phyloP scores from a whole-genome alignment of 2,888 invertebrate genomes.

The Cataglyphis cursor region DNA sequence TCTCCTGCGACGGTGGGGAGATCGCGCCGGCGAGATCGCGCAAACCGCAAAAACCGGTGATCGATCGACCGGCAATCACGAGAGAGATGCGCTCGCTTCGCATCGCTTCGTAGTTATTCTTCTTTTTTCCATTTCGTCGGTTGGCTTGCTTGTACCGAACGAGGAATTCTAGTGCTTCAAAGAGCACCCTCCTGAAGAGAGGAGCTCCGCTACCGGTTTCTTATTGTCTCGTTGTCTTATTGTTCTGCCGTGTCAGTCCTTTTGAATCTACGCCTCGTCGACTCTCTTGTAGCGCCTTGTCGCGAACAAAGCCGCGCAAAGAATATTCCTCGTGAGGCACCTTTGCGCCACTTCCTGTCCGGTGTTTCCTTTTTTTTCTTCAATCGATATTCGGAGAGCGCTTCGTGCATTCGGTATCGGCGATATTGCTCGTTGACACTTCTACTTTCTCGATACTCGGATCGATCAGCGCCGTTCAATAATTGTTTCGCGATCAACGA shows the following conservation, averaged over 20 bases:
- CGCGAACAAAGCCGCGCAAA: conserved; percentile 44
- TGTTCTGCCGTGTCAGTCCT: conserved; percentile 69
- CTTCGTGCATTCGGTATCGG: conserved; percentile 7
- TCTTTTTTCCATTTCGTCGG: conserved; percentile 33
- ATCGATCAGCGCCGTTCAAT: conserved; percentile 11
- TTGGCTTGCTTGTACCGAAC: conserved; percentile 46
- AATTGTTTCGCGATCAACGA: conserved; percentile 1
- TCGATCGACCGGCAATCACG: conserved; percentile 68
- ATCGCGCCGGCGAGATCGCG: conserved; percentile 65
- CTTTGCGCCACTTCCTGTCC: conserved; percentile 51
- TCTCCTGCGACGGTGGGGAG: conserved; percentile 47
- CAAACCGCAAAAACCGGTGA: conserved; percentile 63
- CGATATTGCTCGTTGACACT: background rate
- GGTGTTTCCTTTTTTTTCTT: conserved; percentile 17
- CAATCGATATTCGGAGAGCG: conserved; percentile 9
- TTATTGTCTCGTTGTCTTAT: conserved; percentile 73
- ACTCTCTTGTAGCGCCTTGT: conserved; percentile 38
- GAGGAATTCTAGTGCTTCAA: conserved; percentile 70
- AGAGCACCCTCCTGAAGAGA: conserved; percentile 57
- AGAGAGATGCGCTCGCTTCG: conserved; percentile 41
- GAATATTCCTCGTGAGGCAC: conserved; percentile 49
- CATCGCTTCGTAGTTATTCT: conserved; percentile 35
- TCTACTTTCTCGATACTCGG: background rate
- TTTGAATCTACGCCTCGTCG: conserved; percentile 55
- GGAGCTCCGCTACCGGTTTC: conserved; percentile 71